These are phyloP conservation scores for Laothoe populi DNA, from an alignment of 2,888 invertebrate species.

Conservation along the genomic window DNA sequence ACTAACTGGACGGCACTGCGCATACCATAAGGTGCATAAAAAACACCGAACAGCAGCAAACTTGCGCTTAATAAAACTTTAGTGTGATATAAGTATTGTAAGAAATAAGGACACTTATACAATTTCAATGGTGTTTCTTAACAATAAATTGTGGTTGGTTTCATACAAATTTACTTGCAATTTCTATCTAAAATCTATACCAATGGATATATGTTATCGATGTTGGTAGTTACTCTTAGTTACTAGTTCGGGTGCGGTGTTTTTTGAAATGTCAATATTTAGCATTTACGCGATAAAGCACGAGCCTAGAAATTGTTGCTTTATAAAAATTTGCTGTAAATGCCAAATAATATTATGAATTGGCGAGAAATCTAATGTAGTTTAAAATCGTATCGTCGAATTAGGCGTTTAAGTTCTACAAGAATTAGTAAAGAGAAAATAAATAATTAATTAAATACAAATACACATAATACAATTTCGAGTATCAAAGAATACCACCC, in stretches of 20 bases:
- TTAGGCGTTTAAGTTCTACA: background rate
- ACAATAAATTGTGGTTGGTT: too few species aligned
- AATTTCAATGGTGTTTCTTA: too few species aligned
- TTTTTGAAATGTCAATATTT: background rate
- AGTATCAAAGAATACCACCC: slow-evolving; percentile 15
- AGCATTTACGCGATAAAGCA: slow-evolving; percentile 1
- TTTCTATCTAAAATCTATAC: too few species aligned
- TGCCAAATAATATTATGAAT: too few species aligned
- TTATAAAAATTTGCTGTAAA: background rate
- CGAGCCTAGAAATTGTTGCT: background rate
- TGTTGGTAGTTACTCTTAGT: background rate
- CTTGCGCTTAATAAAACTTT: too few species aligned
- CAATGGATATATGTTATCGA: background rate
- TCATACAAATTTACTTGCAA: too few species aligned
- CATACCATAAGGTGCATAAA: too few species aligned
- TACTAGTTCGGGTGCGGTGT: background rate
- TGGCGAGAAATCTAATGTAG: too few species aligned
- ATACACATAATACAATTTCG: background rate
- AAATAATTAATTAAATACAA: slow-evolving; percentile 1
- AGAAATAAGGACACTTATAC: too few species aligned
- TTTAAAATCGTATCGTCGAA: background rate
- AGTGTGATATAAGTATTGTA: too few species aligned
- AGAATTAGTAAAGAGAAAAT: background rate
- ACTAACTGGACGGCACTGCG: too few species aligned
- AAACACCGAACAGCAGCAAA: too few species aligned